Conservation (phyloP, 2,113 vertebrate species). For the Microcebus ravelobensis region DNA sequence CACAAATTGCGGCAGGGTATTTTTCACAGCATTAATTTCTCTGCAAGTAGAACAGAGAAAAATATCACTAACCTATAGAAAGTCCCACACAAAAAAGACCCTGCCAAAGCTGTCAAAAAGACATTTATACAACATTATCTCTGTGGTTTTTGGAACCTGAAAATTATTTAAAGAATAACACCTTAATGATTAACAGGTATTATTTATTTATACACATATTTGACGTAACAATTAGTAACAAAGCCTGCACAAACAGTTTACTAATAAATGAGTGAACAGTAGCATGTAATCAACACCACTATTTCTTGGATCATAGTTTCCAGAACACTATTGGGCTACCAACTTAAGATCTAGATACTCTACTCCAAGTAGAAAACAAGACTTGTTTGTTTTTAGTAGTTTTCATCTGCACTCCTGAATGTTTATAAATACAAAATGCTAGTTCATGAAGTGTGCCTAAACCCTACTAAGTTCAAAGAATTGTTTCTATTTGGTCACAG, state of each 20-base stretch:
- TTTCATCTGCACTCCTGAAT: background rate
- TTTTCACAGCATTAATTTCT: background rate
- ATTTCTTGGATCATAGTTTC: background rate
- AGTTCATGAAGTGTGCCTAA: background rate
- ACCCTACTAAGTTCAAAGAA: background rate
- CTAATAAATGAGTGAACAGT: background rate
- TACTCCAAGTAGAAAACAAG: conserved; percentile 1
- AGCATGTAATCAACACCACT: background rate
- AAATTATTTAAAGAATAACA: conserved; percentile 45
- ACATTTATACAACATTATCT: conserved; percentile 18
- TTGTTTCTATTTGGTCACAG: background rate
- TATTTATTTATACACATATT: background rate
- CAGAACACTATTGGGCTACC: background rate
- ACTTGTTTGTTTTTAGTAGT: background rate
- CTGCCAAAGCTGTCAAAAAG: background rate
- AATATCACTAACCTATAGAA: background rate
- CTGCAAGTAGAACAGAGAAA: background rate
- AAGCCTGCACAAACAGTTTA: background rate
- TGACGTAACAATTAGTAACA: background rate
- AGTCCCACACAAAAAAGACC: background rate
- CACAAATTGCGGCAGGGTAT: background rate
- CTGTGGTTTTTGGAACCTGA: background rate
- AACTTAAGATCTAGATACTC: background rate
- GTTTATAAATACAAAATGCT: conserved; percentile 38
- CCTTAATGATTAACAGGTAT: background rate